A percentile compares a stretch with the other conserved stretches of the same genome.
Conservation (phyloP, 2,113 vertebrate species). For the Erpornis zantholeuca region DNA sequence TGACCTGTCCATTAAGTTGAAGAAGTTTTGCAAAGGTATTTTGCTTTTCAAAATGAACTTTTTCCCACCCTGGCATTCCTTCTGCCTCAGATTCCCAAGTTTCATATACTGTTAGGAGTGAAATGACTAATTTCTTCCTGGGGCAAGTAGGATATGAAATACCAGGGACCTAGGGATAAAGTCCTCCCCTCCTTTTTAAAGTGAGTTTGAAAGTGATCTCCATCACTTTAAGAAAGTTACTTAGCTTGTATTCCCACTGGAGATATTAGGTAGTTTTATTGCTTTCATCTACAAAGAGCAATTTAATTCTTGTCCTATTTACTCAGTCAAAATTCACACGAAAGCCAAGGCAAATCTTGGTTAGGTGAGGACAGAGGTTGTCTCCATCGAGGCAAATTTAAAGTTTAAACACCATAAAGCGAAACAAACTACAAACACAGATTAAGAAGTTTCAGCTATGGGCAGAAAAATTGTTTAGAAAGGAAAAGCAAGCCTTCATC, state of each 20-base stretch:
- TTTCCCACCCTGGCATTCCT: background rate
- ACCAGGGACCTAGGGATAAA: background rate
- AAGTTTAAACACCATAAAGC: background rate
- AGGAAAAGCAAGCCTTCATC: background rate
- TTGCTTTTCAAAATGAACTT: background rate
- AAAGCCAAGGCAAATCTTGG: background rate
- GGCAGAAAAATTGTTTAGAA: background rate
- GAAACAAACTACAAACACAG: background rate
- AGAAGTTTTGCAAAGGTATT: background rate
- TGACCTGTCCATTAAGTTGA: background rate
- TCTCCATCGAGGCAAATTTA: background rate
- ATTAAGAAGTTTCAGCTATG: background rate
- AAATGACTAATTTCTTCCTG: background rate
- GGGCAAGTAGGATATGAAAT: background rate
- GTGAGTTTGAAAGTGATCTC: background rate
- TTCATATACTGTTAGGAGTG: background rate
- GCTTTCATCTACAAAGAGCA: background rate
- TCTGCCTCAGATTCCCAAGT: background rate
- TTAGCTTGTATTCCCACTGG: background rate
- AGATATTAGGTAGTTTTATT: background rate
- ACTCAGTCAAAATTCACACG: background rate
- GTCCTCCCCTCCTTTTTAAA: background rate
- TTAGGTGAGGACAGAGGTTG: background rate
- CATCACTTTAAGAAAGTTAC: background rate
- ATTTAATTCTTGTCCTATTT: background rate